A percentile compares a stretch with the other conserved stretches of the same genome.
These are phyloP conservation scores for Melanocharis versteri DNA, from an alignment of 2,113 vertebrate species.

Conservation along the genomic window DNA sequence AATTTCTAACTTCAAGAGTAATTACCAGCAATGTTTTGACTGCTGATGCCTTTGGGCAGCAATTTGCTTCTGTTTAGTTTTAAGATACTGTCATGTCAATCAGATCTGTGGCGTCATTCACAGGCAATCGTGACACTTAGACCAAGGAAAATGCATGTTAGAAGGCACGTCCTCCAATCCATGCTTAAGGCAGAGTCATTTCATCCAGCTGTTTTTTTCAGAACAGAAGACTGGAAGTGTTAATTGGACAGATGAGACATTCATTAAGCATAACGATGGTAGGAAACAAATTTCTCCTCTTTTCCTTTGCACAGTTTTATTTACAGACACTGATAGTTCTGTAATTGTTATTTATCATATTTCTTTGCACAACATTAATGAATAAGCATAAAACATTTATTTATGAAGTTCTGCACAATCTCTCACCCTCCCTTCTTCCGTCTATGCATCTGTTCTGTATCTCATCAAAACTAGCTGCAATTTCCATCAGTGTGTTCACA, in stretches of 20 bases:
- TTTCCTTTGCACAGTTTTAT: not conserved
- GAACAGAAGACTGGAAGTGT: not conserved
- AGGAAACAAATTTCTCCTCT: not conserved
- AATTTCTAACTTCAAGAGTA: not conserved
- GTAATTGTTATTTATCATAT: slow-evolving; percentile 16
- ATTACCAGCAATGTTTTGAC: slow-evolving; percentile 1
- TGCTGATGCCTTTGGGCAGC: slow-evolving; percentile 15
- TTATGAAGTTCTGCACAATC: not conserved
- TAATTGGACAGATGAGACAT: not conserved
- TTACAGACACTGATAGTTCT: not conserved
- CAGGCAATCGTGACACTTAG: not conserved
- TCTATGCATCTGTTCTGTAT: not conserved
- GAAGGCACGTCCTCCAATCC: not conserved
- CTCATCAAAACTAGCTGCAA: not conserved
- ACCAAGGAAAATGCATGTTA: not conserved
- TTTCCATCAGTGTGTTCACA: not conserved
- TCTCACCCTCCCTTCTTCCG: not conserved
- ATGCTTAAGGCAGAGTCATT: not conserved
- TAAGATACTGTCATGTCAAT: not conserved
- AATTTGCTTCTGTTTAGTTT: slow-evolving; percentile 13
- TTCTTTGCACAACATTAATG: not conserved
- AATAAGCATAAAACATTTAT: not conserved
- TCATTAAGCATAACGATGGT: not conserved
- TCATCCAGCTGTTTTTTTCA: not conserved
- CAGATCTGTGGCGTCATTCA: not conserved